Evolutionary conservation across 2,888 invertebrate genomes (phyloP), one percentile per base, ranked within the genome.

Genomic region (Caradrina kadenii): DNA sequence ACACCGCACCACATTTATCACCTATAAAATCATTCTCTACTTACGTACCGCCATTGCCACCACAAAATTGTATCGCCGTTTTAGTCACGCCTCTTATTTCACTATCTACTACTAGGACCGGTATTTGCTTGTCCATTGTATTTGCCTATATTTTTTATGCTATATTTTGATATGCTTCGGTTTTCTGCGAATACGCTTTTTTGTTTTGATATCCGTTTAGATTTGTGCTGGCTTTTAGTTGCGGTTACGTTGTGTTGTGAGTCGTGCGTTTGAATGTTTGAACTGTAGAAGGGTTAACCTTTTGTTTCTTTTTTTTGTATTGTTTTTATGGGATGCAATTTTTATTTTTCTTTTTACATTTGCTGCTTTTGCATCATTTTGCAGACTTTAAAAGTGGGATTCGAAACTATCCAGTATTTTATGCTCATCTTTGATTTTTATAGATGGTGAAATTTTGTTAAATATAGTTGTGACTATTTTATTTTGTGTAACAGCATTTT

Each of bases 81-180:
- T 93, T 92, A 93, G 93, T 93, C 93, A 92, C 87, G 87, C 87
- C 79, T 88, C 82, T 88, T 88, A 88, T 90, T 91, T 92, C 88
- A 90, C 92, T 91, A 89, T 87, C 68, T 72, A 64, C 52, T 50
- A n/a, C 42, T 31, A 31, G 31, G 61, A 65, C 68, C 31, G 60
- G 60, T 66, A 79, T 80, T 76, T 56, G 49, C 60, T 52, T 42
- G n/a, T 45, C 22, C 54, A 63, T 67, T 81, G 66, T 64, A 21
- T 80, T 70, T 70, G 49, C 53, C 35, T 59, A 22, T 0, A 22
- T 52, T 64, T 73, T 74, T 65, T 68, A 52, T 55, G 22, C 26
- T 54, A 49, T 17, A 45, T 45, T 89, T 87, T 87, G 84, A 84
- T 86, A 85, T 85, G 87, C 86, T 81, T 86, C 86, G 82, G 86